Base-by-base conservation (phyloP, 2,113 vertebrate species). In the Sigmodon hispidus region DNA sequence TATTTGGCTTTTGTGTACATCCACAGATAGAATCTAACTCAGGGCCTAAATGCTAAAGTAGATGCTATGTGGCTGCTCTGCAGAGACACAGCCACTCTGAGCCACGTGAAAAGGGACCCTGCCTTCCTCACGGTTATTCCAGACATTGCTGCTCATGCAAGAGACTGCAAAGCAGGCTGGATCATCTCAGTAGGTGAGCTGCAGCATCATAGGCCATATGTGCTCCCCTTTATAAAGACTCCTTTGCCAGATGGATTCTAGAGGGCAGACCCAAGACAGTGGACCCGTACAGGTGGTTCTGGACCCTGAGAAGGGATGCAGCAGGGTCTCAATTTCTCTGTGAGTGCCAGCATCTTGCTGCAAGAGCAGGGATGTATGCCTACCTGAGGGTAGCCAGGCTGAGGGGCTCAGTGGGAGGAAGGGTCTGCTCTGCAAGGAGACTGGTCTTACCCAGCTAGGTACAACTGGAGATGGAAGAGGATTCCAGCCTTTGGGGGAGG, bases 1-100 rank as follows among this genome's bases (percentile, higher is more conserved):
- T 31, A 0, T 24, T 1, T 7, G 19, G 3, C 59, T 57, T 67
- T 34, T 17, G 2, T 11, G 16, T 19, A 61, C 1, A 19, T 34
- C 50, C 34, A 19, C 22, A n/a, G 80, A 61, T 11, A 19, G 2
- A 40, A 70, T 29, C 52, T 12, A 4, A 1, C 81, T 75, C 0
- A 12, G 34, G 1, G 1, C 4, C 57, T 10, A 8, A 13, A 55
- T 2, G 2, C 61, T 19, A 15, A 8, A 43, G 40, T 4, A 24
- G n/a, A 11, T 17, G 24, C 15, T 15, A 16, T 0, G 0, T 1
- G 16, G 26, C 3, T 11, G 29, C n/a, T 21, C 3, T 0, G 3
- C 6, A 22, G 1, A 45, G 22, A 29, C 21, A 1, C 0, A 0
- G 0, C 1, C 13, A 50, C 48, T 29, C 0, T 0, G 43, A 31